Evolutionary conservation across 2,113 vertebrate genomes (phyloP).

Genomic region (Mandrillus leucophaeus): DNA sequence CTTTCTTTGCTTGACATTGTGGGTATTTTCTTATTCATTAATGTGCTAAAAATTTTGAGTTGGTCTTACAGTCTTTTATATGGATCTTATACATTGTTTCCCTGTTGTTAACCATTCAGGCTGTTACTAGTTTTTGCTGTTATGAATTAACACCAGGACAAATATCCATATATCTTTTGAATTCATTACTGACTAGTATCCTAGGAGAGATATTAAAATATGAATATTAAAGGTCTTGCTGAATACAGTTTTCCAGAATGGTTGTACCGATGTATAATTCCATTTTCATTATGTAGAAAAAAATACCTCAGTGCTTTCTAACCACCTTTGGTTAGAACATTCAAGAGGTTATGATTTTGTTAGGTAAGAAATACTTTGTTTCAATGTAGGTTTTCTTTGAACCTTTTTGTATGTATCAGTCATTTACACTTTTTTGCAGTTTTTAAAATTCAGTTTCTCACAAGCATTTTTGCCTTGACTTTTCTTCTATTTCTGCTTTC

Average conservation of each 20-base stretch:
- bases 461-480: neutral
- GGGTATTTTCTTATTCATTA: neutral
- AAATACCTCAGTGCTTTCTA: neutral
- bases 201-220: neutral
- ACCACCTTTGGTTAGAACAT: neutral
- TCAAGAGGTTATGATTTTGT: neutral
- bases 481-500: neutral
- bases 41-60: neutral
- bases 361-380: neutral
- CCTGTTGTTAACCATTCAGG: neutral
- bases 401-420: neutral
- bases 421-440: neutral
- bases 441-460: neutral
- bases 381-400: neutral
- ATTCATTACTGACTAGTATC: neutral
- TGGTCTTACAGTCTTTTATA: neutral
- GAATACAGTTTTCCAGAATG: neutral
- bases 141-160: neutral
- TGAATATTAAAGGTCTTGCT: neutral
- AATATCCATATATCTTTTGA: neutral
- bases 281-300: constrained; percentile 4
- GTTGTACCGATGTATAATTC: neutral
- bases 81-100: neutral
- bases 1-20: neutral
- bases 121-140: neutral